Conservation (phyloP, 2,888 invertebrate genomes). For the Allolobophora icterica region DNA sequence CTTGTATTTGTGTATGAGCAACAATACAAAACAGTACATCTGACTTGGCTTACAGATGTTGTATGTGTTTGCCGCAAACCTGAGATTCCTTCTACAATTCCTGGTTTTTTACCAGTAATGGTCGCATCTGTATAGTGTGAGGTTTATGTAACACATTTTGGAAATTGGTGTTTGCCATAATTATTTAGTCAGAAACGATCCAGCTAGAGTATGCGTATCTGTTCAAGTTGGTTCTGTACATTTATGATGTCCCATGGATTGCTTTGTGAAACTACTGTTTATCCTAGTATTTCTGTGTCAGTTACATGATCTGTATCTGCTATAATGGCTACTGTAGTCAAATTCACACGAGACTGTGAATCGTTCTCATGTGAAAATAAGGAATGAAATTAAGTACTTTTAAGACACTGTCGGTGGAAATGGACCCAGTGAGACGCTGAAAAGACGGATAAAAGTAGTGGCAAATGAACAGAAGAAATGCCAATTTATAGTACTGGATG, state of each 20-base stretch:
- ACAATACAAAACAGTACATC: slow-evolving; percentile 1
- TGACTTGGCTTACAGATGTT: not conserved
- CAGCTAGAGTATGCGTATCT: not conserved
- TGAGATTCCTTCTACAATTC: not conserved
- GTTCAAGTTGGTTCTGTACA: not conserved
- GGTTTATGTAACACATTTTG: not conserved
- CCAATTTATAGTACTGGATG: not conserved
- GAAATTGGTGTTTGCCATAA: not conserved
- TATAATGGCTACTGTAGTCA: too few species aligned
- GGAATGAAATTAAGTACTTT: too few species aligned
- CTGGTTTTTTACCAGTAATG: not conserved
- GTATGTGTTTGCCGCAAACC: not conserved
- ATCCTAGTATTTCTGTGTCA: too few species aligned
- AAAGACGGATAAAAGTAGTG: not conserved
- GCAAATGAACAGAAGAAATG: not conserved
- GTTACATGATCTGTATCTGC: too few species aligned
- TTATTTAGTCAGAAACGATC: not conserved
- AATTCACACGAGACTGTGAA: too few species aligned
- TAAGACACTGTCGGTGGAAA: too few species aligned
- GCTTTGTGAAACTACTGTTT: not conserved
- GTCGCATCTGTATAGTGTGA: not conserved
- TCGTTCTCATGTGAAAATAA: too few species aligned
- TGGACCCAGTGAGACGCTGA: not conserved
- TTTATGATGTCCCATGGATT: not conserved
- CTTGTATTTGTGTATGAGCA: not conserved